These are phyloP conservation scores for Chelonoidis abingdonii DNA, from an alignment of 2,113 vertebrate genomes.

Conservation along the genomic window DNA sequence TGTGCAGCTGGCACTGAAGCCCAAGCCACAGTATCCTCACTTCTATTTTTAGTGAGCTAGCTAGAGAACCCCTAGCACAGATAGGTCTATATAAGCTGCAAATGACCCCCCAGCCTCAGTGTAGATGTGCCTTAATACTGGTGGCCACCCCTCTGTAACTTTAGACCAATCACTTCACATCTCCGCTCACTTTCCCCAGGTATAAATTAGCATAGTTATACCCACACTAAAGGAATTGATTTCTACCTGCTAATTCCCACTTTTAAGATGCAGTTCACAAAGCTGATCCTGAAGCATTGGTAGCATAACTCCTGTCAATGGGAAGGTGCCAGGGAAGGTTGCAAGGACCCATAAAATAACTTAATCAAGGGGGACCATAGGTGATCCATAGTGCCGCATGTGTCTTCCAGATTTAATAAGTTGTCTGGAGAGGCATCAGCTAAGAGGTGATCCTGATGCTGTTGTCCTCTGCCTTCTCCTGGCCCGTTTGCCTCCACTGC, in stretches of 20 bases:
- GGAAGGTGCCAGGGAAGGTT: background rate
- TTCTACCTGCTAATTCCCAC: background rate
- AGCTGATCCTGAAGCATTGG: background rate
- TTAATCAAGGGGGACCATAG: background rate
- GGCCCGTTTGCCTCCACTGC: background rate
- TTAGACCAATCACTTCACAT: background rate
- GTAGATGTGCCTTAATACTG: accelerated
- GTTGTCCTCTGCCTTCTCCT: background rate
- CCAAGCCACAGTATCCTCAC: background rate
- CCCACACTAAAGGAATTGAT: background rate
- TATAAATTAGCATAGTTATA: background rate
- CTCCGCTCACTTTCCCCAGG: background rate
- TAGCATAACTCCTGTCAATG: background rate
- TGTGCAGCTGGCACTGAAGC: background rate
- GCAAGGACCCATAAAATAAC: background rate
- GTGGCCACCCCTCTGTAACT: background rate
- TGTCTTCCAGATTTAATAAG: background rate
- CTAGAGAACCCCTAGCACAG: background rate
- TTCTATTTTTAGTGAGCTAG: background rate
- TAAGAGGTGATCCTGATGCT: background rate
- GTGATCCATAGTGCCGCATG: background rate
- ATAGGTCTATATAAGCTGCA: background rate
- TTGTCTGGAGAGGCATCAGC: background rate
- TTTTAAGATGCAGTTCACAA: background rate
- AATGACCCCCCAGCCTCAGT: background rate